Conservation (phyloP, 2,888 invertebrate species). For the Andrena trimmerana region DNA sequence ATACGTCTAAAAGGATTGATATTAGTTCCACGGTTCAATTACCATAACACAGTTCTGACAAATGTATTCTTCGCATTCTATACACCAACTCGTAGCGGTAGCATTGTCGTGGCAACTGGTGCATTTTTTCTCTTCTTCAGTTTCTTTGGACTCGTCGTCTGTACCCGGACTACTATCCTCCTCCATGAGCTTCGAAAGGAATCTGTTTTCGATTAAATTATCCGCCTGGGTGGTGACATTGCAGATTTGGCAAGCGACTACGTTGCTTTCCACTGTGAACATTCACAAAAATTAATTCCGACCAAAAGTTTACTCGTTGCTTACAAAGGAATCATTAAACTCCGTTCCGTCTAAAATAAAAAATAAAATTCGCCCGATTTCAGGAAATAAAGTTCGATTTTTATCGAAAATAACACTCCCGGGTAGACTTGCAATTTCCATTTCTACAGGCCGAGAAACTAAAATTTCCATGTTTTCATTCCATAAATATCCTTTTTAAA, state of each 20-base stretch:
- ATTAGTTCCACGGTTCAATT: slow-evolving; percentile 51
- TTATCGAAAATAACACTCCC: too few relatives aligned
- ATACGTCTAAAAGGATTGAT: not conserved
- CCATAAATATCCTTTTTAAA: not conserved
- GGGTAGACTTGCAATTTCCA: not conserved
- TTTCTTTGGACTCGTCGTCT: slow-evolving; percentile 79
- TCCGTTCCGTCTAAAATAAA: too few relatives aligned
- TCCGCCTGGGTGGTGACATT: slow-evolving; percentile 90
- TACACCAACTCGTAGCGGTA: slow-evolving; percentile 94
- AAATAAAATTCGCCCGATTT: too few relatives aligned
- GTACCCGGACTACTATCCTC: slow-evolving; percentile 85
- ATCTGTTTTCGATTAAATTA: slow-evolving; percentile 94
- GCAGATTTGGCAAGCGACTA: slow-evolving; percentile 90
- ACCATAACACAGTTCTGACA: slow-evolving; percentile 94
- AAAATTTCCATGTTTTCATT: not conserved
- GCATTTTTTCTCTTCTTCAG: slow-evolving; percentile 88
- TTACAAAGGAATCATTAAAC: not conserved
- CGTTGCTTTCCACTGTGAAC: slow-evolving; percentile 77
- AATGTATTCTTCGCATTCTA: slow-evolving; percentile 96
- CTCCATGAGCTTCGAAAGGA: slow-evolving; percentile 89
- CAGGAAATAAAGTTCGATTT: too few relatives aligned
- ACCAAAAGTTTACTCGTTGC: not conserved
- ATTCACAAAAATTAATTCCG: not conserved
- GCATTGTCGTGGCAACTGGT: slow-evolving; percentile 95
- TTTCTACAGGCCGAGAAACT: not conserved